These are phyloP conservation scores for Ypsolopha scabrella DNA, from an alignment of 2,888 invertebrate genomes.

Conservation along the genomic window DNA sequence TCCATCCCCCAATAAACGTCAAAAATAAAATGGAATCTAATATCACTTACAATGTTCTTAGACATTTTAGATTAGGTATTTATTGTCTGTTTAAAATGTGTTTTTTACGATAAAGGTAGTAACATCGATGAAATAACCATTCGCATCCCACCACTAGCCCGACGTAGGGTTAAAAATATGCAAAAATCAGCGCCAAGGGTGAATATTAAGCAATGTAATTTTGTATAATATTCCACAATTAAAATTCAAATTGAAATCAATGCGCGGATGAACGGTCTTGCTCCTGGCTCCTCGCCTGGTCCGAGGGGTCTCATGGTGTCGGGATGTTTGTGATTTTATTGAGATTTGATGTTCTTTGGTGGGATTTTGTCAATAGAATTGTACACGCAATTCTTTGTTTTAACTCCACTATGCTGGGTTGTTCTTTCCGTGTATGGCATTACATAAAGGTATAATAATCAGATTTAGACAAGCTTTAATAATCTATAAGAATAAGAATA, in stretches of 20 bases:
- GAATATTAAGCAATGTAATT: conserved; percentile 68
- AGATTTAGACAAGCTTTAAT: too few species aligned
- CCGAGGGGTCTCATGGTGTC: neutral
- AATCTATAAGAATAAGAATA: too few species aligned
- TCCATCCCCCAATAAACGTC: too few species aligned
- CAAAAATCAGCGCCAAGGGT: conserved; percentile 63
- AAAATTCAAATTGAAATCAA: conserved; percentile 72
- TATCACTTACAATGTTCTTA: too few species aligned
- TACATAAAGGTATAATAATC: too few species aligned
- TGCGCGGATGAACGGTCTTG: conserved; percentile 23
- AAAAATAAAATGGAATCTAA: too few species aligned
- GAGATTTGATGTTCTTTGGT: neutral
- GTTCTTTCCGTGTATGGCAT: too few species aligned
- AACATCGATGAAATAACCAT: neutral
- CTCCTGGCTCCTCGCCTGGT: neutral
- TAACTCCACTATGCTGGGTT: too few species aligned
- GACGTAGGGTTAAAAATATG: conserved; percentile 58
- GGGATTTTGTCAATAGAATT: too few species aligned
- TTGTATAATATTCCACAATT: conserved; percentile 69
- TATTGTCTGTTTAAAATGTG: neutral
- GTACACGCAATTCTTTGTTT: too few species aligned
- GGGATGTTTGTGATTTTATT: neutral
- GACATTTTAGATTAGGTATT: too few species aligned
- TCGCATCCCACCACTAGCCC: conserved; percentile 7
- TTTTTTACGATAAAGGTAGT: neutral